These are phyloP conservation scores for Dinocampus coccinellae DNA, from an alignment of 2,888 invertebrate species.

Conservation along the genomic window DNA sequence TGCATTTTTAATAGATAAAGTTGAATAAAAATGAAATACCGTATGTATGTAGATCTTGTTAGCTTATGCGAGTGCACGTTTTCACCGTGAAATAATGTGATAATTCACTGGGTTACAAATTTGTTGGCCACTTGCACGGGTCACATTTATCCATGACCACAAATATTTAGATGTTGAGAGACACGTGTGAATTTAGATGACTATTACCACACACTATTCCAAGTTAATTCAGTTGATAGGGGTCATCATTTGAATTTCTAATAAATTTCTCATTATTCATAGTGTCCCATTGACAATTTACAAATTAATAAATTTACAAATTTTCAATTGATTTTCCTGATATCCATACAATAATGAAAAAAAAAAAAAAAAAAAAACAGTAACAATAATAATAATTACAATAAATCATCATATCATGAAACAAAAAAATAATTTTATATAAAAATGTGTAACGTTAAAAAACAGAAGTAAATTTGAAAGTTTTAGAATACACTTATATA, in stretches of 20 bases:
- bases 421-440: too few relatives aligned
- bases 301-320: too few relatives aligned
- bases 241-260: conserved; percentile 29
- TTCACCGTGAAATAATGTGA: conserved; percentile 1
- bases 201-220: background rate
- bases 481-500: too few relatives aligned
- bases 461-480: too few relatives aligned
- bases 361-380: too few relatives aligned
- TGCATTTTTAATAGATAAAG: background rate
- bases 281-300: background rate
- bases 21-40: background rate
- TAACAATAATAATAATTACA: too few relatives aligned
- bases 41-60: background rate
- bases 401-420: too few relatives aligned
- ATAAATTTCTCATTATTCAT: background rate
- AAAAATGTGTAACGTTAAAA: too few relatives aligned
- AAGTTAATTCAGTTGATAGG: background rate
- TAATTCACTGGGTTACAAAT: conserved; percentile 10
- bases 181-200: conserved; percentile 16
- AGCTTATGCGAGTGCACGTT: background rate
- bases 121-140: background rate
- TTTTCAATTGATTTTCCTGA: too few relatives aligned
- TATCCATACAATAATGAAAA: too few relatives aligned
- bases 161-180: background rate
- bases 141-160: background rate